phyloP scores from a whole-genome alignment of 2,888 invertebrate species.

The Biston stratarius region DNA sequence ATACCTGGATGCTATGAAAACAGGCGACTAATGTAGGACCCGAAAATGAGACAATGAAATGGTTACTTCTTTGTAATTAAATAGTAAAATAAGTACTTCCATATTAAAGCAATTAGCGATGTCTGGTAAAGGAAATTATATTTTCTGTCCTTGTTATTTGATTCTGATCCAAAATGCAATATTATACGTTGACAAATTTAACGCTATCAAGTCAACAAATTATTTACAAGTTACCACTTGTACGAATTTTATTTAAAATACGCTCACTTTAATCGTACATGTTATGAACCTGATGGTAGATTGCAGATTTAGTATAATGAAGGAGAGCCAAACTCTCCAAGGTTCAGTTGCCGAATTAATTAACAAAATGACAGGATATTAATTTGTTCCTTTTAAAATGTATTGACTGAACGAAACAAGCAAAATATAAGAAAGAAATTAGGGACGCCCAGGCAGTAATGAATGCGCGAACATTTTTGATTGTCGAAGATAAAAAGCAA shows the following conservation, averaged over 20 bases:
- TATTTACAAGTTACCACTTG: not conserved
- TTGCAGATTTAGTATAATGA: conserved; percentile 10
- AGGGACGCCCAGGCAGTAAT: conserved; percentile 33
- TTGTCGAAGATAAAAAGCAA: conserved; percentile 14
- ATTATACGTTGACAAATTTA: too few species aligned
- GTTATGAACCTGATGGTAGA: not conserved
- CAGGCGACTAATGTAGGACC: too few species aligned
- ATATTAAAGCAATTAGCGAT: too few species aligned
- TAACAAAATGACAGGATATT: conserved; percentile 40
- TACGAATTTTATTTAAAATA: not conserved
- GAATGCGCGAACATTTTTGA: conserved; percentile 32
- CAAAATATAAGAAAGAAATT: conserved; percentile 43
- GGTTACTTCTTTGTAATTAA: too few species aligned
- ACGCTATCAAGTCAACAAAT: too few species aligned
- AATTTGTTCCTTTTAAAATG: conserved; percentile 43
- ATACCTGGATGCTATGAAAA: too few species aligned
- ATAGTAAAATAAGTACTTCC: too few species aligned
- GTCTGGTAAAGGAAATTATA: too few species aligned
- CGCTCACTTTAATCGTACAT: not conserved
- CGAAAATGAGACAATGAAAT: too few species aligned
- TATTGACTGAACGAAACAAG: conserved; percentile 48
- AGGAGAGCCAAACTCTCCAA: conserved; percentile 6
- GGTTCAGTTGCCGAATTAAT: conserved; percentile 40
- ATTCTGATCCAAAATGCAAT: too few species aligned
- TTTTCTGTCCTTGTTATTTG: too few species aligned